phyloP scores from a whole-genome alignment of 2,113 vertebrate species.

The Oryzias celebensis region DNA sequence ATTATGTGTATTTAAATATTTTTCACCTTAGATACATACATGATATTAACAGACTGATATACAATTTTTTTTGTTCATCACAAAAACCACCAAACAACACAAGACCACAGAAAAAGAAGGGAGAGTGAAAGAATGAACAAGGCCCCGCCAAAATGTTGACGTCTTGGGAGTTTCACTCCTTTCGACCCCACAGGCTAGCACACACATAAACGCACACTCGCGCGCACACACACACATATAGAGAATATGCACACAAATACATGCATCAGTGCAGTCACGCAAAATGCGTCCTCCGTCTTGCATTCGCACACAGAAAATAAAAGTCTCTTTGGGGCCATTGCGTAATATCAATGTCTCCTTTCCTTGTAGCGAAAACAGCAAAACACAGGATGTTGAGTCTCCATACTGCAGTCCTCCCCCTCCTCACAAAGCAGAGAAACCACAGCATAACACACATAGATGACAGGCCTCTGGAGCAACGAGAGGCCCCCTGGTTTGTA shows the following conservation, averaged over 20 bases:
- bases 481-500: slow-evolving; percentile 49
- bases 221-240: slow-evolving; percentile 13
- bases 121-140: slow-evolving; percentile 76
- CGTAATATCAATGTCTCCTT: slow-evolving; percentile 69
- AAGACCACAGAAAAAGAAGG: slow-evolving; percentile 83
- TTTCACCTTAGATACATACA: slow-evolving; percentile 84
- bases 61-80: slow-evolving; percentile 77
- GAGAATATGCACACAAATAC: slow-evolving; percentile 49
- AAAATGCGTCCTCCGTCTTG: slow-evolving; percentile 39
- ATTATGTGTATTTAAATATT: slow-evolving; percentile 88
- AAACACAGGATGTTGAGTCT: slow-evolving; percentile 74
- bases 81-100: slow-evolving; percentile 86
- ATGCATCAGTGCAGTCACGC: slow-evolving; percentile 63
- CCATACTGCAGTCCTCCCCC: slow-evolving; percentile 60
- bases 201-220: slow-evolving; percentile 7
- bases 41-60: slow-evolving; percentile 86
- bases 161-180: slow-evolving; percentile 63
- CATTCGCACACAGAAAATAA: slow-evolving; percentile 57
- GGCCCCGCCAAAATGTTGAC: slow-evolving; percentile 62
- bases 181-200: slow-evolving; percentile 65
- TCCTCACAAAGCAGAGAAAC: slow-evolving; percentile 54
- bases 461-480: slow-evolving; percentile 52
- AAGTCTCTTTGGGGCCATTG: slow-evolving; percentile 70
- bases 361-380: slow-evolving; percentile 73
- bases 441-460: slow-evolving; percentile 59